phyloP scores from a whole-genome alignment of 2,888 invertebrate species.

The Sminthurinus aureus region DNA sequence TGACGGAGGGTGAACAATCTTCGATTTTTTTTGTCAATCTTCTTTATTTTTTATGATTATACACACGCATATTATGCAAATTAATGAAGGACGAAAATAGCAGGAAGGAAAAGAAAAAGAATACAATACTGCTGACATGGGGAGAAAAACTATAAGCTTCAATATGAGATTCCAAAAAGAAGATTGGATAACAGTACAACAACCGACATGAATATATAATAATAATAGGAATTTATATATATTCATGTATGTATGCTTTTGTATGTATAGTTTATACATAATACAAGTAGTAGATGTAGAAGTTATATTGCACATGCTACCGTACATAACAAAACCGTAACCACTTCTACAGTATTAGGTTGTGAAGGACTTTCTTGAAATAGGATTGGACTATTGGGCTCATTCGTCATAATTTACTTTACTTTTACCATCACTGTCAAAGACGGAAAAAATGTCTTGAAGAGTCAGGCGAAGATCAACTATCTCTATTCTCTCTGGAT shows the following conservation, averaged over 20 bases:
- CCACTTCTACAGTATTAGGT: background rate
- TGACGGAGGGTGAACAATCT: background rate
- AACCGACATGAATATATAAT: background rate
- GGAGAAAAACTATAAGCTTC: background rate
- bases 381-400: conserved; percentile 25
- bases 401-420: conserved; percentile 42
- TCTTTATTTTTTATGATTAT: background rate
- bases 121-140: background rate
- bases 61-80: background rate
- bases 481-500: background rate
- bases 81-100: background rate
- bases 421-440: conserved; percentile 43
- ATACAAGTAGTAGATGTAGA: background rate
- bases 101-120: background rate
- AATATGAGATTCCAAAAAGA: background rate
- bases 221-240: background rate
- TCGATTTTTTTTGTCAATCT: no score
- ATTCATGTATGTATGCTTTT: background rate
- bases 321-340: background rate
- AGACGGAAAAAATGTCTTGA: conserved; percentile 8
- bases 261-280: background rate
- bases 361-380: conserved; percentile 9
- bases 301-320: no score
- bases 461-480: conserved; percentile 23
- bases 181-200: background rate